Percentiles rank a stretch among this genome's conserved stretches.
phyloP scores from a whole-genome alignment of 2,888 invertebrate species.

The Agrenia bidenticulata region DNA sequence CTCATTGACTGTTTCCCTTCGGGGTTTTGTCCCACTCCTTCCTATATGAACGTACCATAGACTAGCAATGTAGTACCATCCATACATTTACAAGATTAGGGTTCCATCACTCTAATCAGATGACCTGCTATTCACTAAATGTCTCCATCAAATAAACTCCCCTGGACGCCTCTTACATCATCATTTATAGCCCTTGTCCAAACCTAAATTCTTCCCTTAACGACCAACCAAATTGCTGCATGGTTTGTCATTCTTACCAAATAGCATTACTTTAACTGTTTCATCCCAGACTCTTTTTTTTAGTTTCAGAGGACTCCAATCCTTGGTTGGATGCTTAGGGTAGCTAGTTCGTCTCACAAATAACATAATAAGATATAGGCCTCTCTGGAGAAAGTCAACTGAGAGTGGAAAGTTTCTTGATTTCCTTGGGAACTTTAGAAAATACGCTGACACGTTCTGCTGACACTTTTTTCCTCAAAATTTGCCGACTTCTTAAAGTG shows the following conservation, averaged over 20 bases:
- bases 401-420: conserved; percentile 4
- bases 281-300: too few species aligned
- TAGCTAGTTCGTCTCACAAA: neutral
- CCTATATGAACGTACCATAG: too few species aligned
- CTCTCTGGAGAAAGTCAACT: neutral
- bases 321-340: neutral
- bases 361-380: too few species aligned
- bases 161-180: neutral
- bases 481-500: neutral
- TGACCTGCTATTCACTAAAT: conserved; percentile 5
- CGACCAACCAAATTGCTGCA: neutral
- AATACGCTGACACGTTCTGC: conserved; percentile 4
- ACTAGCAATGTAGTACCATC: neutral
- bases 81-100: neutral
- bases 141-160: conserved; percentile 3
- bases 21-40: too few species aligned
- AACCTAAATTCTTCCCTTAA: neutral
- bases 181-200: conserved; percentile 4
- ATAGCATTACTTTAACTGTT: neutral
- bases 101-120: conserved; percentile 12
- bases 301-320: too few species aligned
- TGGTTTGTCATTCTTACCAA: neutral
- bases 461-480: conserved; percentile 5
- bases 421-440: conserved; percentile 2
- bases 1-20: too few species aligned